Evolutionary conservation across 2,797 vertebrate species (phyloP).

Genomic region (Poliocrania exsul): DNA sequence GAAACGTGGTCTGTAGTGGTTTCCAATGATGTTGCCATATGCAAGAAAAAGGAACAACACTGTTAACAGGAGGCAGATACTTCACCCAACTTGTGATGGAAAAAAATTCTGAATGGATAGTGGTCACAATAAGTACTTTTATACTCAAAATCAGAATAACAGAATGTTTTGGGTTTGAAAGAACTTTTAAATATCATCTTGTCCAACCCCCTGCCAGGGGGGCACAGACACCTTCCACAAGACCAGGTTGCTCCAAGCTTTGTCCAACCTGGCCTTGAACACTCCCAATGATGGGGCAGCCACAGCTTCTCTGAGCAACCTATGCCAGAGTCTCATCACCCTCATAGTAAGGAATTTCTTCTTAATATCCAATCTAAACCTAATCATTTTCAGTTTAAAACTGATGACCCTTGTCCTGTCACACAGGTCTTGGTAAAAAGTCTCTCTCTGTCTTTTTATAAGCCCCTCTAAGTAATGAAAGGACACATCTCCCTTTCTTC

Average conservation of each 20-base stretch:
- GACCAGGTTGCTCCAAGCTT: rapidly evolving
- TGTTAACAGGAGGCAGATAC: background rate
- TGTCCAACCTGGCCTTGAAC: rapidly evolving
- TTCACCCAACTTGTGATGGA: background rate
- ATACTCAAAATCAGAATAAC: background rate
- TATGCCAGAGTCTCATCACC: background rate
- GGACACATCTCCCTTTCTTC: rapidly evolving
- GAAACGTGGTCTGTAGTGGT: background rate
- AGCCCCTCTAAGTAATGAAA: rapidly evolving
- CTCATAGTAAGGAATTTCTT: background rate
- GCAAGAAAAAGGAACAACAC: background rate
- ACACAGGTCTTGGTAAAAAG: background rate
- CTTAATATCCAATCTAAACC: background rate
- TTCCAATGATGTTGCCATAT: background rate
- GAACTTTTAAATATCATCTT: background rate
- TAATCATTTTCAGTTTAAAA: background rate
- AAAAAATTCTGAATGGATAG: background rate
- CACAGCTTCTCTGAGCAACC: background rate
- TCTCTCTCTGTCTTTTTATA: background rate
- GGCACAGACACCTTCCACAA: background rate
- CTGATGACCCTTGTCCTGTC: rapidly evolving
- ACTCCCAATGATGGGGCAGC: rapidly evolving
- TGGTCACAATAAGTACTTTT: background rate
- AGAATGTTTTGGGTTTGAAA: background rate
- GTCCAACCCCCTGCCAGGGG: rapidly evolving